phyloP scores from a whole-genome alignment of 2,888 invertebrate genomes.

The Orthosia incerta region DNA sequence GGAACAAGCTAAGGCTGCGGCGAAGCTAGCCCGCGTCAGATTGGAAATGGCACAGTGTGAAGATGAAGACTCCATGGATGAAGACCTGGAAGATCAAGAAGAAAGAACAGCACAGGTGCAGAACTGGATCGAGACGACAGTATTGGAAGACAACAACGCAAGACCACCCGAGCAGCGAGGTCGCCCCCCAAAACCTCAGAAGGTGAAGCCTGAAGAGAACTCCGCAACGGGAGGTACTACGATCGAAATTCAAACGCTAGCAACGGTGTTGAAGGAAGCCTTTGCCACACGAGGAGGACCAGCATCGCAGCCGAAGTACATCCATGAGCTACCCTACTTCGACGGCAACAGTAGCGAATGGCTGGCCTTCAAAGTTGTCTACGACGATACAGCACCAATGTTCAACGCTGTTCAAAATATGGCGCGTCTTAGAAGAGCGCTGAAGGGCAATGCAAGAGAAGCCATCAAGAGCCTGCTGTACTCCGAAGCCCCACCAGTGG shows the following conservation, averaged over 20 bases:
- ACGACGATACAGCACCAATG: not conserved
- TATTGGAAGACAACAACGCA: too few relatives aligned
- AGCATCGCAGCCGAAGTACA: not conserved
- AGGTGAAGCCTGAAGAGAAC: not conserved
- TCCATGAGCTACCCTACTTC: conserved; percentile 2
- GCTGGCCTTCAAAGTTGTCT: not conserved
- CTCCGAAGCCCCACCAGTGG: not conserved
- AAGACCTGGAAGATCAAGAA: too few relatives aligned
- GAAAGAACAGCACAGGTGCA: too few relatives aligned
- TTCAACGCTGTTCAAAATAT: not conserved
- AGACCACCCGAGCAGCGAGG: too few relatives aligned
- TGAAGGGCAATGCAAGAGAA: not conserved
- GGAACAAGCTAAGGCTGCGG: too few relatives aligned
- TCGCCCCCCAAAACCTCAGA: too few relatives aligned
- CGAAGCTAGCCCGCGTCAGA: too few relatives aligned
- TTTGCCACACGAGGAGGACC: not conserved
- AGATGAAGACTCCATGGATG: too few relatives aligned
- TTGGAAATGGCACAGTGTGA: too few relatives aligned
- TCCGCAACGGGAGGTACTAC: not conserved
- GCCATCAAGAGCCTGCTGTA: not conserved
- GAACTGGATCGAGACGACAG: too few relatives aligned
- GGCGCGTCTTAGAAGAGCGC: not conserved
- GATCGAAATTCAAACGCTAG: not conserved
- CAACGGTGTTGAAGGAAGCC: not conserved
- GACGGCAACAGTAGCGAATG: conserved; percentile 1